A percentile compares a stretch with the other conserved stretches of the same genome.
Evolutionary conservation across 2,113 vertebrate genomes (phyloP).

Genomic region (Phyllostomus hastatus): DNA sequence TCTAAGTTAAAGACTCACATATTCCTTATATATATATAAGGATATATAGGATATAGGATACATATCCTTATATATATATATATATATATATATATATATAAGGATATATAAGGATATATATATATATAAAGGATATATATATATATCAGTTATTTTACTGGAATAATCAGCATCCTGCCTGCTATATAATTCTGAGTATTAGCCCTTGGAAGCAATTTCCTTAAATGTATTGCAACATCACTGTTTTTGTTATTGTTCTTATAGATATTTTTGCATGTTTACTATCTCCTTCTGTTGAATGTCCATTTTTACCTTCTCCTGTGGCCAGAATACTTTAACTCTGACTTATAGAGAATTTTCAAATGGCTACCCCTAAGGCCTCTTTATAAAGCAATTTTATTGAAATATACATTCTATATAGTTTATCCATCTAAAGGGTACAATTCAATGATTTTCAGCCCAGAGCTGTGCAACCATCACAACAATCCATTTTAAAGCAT

Average conservation of each 20-base stretch:
- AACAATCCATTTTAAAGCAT: not conserved
- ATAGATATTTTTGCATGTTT: not conserved
- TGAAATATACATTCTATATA: not conserved
- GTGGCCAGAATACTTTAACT: not conserved
- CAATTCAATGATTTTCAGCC: not conserved
- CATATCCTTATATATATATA: constrained; percentile 49
- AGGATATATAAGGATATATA: no score
- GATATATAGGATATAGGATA: no score
- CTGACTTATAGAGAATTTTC: not conserved
- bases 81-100: no score
- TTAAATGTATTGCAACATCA: not conserved
- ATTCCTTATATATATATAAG: constrained; percentile 61
- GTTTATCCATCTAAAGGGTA: not conserved
- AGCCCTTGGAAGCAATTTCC: not conserved
- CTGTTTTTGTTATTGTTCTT: not conserved
- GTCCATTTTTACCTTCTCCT: not conserved
- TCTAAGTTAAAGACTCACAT: constrained; percentile 64
- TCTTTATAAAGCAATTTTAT: not conserved
- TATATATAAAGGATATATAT: no score
- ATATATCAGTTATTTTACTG: constrained; percentile 41
- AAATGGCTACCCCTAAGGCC: not conserved
- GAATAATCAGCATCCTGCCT: not conserved
- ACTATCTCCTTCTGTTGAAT: not conserved
- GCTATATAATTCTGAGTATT: not conserved
- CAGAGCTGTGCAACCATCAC: not conserved